Conservation (phyloP, 2,113 vertebrate species). For the Ceratotherium simum region DNA sequence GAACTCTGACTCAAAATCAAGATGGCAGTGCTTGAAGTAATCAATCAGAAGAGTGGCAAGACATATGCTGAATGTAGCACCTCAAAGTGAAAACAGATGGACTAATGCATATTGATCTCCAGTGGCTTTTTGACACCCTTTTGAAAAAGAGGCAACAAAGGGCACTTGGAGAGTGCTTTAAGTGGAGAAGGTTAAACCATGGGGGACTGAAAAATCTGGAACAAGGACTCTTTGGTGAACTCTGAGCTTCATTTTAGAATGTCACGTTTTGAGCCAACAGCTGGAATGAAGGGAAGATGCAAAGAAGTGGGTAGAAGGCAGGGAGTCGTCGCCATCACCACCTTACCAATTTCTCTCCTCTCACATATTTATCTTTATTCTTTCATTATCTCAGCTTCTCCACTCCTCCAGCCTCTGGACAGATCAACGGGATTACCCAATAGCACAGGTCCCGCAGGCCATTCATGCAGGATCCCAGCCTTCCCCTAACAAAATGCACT, state of each 20-base stretch:
- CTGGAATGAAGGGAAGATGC: background rate
- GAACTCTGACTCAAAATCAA: background rate
- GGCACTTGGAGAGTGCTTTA: background rate
- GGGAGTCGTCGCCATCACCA: background rate
- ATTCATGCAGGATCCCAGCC: background rate
- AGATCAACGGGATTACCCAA: background rate
- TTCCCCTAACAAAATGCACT: fast-evolving
- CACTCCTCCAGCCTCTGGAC: background rate
- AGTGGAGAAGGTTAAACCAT: background rate
- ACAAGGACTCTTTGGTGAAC: conserved; percentile 8
- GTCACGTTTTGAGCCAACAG: background rate
- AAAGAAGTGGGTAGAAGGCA: fast-evolving
- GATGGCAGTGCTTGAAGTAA: background rate
- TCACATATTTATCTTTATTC: background rate
- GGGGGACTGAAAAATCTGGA: background rate
- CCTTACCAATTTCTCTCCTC: background rate
- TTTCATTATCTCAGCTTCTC: background rate
- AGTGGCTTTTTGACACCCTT: conserved; percentile 67
- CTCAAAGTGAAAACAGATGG: conserved; percentile 77
- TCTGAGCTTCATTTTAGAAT: background rate
- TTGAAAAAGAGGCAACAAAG: conserved; percentile 60
- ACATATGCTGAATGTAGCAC: conserved; percentile 62
- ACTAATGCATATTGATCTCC: conserved; percentile 81
- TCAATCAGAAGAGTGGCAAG: conserved; percentile 12
- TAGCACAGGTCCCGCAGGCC: background rate